Conservation (phyloP, 2,888 invertebrate genomes). For the Rhaphigaster nebulosa region DNA sequence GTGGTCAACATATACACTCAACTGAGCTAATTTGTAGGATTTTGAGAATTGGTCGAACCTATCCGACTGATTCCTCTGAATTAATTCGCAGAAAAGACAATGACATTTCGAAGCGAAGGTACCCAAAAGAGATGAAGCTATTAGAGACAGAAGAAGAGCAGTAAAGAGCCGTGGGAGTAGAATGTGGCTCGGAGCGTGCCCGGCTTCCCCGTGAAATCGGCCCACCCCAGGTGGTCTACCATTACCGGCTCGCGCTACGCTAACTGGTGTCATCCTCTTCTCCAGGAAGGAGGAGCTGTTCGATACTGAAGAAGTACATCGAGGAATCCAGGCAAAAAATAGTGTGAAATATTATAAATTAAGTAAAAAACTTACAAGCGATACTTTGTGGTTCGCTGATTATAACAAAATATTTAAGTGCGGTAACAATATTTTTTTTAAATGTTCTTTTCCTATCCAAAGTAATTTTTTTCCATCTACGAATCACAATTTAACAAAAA, state of each 20-base stretch:
- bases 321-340: not conserved
- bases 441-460: no score
- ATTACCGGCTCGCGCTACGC: slow-evolving; percentile 27
- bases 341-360: not conserved
- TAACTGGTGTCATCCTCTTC: slow-evolving; percentile 18
- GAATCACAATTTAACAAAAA: no score
- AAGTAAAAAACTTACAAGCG: no score
- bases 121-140: slow-evolving; percentile 23
- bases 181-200: slow-evolving; percentile 52
- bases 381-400: no score
- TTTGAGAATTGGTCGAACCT: no score
- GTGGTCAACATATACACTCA: no score
- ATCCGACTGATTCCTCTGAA: not conserved
- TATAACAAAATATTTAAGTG: not conserved
- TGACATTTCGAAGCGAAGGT: not conserved
- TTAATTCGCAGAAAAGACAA: not conserved
- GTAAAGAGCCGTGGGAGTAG: slow-evolving; percentile 37
- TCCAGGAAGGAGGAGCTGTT: not conserved
- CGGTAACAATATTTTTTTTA: no score
- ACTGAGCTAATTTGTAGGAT: no score
- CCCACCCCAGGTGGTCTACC: slow-evolving; percentile 45
- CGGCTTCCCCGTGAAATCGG: not conserved
- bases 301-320: not conserved
- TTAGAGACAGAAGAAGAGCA: slow-evolving; percentile 45
- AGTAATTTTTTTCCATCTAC: no score